phyloP scores from a whole-genome alignment of 2,797 vertebrate species.

The Natrix natrix region DNA sequence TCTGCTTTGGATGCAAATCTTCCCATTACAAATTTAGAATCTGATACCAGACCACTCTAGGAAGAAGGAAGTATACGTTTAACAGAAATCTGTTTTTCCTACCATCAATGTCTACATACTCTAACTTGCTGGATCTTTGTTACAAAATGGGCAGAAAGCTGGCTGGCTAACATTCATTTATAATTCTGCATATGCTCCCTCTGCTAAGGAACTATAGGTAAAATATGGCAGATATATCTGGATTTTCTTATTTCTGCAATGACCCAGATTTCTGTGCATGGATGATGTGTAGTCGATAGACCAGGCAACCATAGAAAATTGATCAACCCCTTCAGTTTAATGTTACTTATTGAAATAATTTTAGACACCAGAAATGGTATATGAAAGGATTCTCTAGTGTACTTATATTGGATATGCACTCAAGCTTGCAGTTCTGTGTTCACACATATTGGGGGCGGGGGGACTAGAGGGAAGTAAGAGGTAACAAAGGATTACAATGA shows the following conservation, averaged over 20 bases:
- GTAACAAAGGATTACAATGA: conserved; percentile 36
- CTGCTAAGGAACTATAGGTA: neutral
- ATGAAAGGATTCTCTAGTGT: neutral
- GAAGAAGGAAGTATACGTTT: neutral
- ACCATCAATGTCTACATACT: neutral
- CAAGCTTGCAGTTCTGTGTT: neutral
- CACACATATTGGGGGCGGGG: neutral
- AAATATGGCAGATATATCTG: no score
- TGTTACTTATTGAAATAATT: neutral
- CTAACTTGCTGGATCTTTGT: neutral
- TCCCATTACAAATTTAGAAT: neutral
- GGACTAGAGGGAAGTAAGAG: conserved; percentile 14
- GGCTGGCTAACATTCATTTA: neutral
- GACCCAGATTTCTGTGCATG: neutral
- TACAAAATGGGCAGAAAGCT: neutral
- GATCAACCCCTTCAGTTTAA: neutral
- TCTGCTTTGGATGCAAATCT: neutral
- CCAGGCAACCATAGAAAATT: neutral
- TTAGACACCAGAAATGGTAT: neutral
- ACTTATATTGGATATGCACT: neutral
- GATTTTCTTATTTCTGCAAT: neutral
- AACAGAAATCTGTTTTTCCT: neutral
- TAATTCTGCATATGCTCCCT: neutral
- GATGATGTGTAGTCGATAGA: neutral
- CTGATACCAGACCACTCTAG: neutral